Evolutionary conservation across 2,888 invertebrate species (phyloP).

Genomic region (Metalampra italica): DNA sequence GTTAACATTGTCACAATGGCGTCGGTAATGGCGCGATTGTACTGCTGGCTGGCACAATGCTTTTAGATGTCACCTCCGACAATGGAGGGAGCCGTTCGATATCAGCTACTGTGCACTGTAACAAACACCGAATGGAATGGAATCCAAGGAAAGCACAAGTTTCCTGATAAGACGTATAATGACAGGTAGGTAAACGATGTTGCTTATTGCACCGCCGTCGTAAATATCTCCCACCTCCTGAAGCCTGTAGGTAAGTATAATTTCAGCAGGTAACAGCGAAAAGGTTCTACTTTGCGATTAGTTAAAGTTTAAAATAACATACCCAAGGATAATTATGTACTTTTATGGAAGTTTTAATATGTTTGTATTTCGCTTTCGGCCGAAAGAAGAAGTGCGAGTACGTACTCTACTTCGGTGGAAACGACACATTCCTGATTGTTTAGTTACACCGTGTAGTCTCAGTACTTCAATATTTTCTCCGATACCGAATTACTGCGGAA

Average conservation of each 20-base stretch:
- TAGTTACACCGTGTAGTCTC: no score
- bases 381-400: no score
- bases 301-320: no score
- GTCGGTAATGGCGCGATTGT: slow-evolving; percentile 74
- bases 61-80: slow-evolving; percentile 71
- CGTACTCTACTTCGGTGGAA: no score
- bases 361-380: no score
- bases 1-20: slow-evolving; percentile 77
- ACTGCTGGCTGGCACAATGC: slow-evolving; percentile 70
- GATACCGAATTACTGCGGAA: no score
- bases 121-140: slow-evolving; percentile 60
- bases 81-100: slow-evolving; percentile 66
- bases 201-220: background rate
- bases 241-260: background rate
- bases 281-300: no score
- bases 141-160: slow-evolving; percentile 22
- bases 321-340: no score
- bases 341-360: no score
- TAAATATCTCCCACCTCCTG: background rate
- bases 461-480: no score
- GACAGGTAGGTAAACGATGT: background rate
- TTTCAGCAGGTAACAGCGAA: no score
- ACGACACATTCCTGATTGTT: no score
- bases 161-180: slow-evolving; percentile 1
- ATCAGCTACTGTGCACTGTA: slow-evolving; percentile 62